Conservation (phyloP, 2,888 invertebrate species). For the Syritta pipiens region DNA sequence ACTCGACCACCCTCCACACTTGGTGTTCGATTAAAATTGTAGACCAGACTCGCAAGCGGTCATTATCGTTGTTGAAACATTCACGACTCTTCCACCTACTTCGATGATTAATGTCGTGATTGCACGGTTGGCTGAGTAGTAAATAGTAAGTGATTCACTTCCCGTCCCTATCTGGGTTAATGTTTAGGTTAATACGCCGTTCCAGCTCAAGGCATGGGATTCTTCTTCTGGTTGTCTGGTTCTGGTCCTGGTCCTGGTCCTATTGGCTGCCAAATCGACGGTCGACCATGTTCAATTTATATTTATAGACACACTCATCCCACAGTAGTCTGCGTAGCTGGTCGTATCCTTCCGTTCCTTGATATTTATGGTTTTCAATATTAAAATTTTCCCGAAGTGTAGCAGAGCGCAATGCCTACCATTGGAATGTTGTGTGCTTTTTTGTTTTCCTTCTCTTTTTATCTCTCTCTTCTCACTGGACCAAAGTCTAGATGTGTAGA, state of each 20-base stretch:
- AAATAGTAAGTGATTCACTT: conserved; percentile 27
- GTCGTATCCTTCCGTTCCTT: conserved; percentile 47
- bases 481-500: conserved; percentile 1
- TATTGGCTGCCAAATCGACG: not conserved
- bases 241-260: too few species aligned
- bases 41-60: conserved; percentile 3
- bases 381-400: conserved; percentile 63
- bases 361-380: conserved; percentile 69
- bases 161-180: conserved; percentile 35
- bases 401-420: conserved; percentile 41
- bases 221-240: too few species aligned
- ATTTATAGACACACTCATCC: conserved; percentile 56
- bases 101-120: conserved; percentile 27
- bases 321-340: conserved; percentile 37
- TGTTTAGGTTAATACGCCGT: conserved; percentile 21
- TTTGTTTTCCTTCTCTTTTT: conserved; percentile 33
- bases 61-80: conserved; percentile 29
- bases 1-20: too few species aligned
- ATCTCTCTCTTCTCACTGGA: not conserved
- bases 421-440: conserved; percentile 21
- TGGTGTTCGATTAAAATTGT: conserved; percentile 9
- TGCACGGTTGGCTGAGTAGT: conserved; percentile 10
- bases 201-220: conserved; percentile 1
- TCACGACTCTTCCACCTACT: not conserved
- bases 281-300: conserved; percentile 44